phyloP scores from a whole-genome alignment of 2,113 vertebrate genomes.

The Psittacara wagleri region DNA sequence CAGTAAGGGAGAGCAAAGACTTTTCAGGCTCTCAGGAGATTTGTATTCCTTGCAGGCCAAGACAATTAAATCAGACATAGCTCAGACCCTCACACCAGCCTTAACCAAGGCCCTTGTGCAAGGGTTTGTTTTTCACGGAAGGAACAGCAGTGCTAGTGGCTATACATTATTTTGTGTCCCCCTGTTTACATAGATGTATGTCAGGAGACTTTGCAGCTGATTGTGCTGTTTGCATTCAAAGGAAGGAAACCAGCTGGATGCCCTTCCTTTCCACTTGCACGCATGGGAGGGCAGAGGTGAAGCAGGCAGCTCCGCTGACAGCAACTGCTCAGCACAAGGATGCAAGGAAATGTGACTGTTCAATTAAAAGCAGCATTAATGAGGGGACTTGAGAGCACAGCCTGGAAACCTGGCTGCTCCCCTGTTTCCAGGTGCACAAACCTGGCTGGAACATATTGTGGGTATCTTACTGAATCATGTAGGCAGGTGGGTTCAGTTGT shows the following conservation, averaged over 20 bases:
- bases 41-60: background rate
- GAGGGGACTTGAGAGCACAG: background rate
- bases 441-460: background rate
- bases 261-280: background rate
- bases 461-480: background rate
- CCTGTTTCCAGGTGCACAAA: background rate
- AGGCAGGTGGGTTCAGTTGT: background rate
- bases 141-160: background rate
- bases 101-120: background rate
- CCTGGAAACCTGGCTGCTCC: background rate
- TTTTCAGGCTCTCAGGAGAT: background rate
- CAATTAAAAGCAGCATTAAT: background rate
- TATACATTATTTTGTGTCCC: constrained; percentile 24
- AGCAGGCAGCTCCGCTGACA: background rate
- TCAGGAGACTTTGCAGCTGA: constrained; percentile 45
- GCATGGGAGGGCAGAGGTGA: background rate
- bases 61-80: background rate
- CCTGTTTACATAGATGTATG: background rate
- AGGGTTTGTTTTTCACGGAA: constrained; percentile 41
- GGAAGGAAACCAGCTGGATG: constrained; percentile 56
- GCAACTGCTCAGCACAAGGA: background rate
- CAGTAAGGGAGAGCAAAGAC: background rate
- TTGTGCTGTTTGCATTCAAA: constrained; percentile 37
- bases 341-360: background rate
- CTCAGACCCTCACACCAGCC: background rate